These are phyloP conservation scores for Amia ocellicauda DNA, from an alignment of 2,113 vertebrate species.

Conservation along the genomic window DNA sequence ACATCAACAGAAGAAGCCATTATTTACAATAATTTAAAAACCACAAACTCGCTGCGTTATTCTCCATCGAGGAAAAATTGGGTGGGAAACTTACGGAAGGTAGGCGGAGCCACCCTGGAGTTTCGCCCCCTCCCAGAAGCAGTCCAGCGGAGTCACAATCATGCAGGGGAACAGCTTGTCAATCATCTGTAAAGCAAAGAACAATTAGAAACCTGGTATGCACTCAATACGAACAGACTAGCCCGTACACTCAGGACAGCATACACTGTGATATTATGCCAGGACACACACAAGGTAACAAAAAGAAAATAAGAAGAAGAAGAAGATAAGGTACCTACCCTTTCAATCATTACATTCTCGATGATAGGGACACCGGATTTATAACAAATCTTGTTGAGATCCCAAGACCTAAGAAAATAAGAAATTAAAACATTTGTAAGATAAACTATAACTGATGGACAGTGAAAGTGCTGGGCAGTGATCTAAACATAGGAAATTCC, in stretches of 20 bases:
- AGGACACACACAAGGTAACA: background rate
- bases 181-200: conserved; percentile 78
- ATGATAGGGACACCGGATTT: conserved; percentile 96
- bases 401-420: conserved; percentile 81
- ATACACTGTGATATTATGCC: too few species aligned
- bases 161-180: conserved; percentile 98
- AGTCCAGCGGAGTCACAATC: conserved; percentile 95
- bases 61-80: background rate
- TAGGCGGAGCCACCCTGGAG: conserved; percentile 96
- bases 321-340: conserved; percentile 65
- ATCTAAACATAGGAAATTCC: background rate
- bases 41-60: too few species aligned
- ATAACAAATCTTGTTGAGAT: conserved; percentile 98
- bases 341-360: conserved; percentile 96
- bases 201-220: background rate
- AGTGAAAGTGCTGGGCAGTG: background rate
- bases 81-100: conserved; percentile 82
- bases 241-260: too few species aligned
- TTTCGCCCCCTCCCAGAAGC: conserved; percentile 98
- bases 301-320: background rate
- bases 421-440: conserved; percentile 15
- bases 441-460: background rate
- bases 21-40: too few species aligned
- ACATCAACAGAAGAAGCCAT: too few species aligned
- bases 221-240: too few species aligned